Base-by-base conservation (phyloP, 2,113 vertebrate species). In the Sturnus vulgaris region DNA sequence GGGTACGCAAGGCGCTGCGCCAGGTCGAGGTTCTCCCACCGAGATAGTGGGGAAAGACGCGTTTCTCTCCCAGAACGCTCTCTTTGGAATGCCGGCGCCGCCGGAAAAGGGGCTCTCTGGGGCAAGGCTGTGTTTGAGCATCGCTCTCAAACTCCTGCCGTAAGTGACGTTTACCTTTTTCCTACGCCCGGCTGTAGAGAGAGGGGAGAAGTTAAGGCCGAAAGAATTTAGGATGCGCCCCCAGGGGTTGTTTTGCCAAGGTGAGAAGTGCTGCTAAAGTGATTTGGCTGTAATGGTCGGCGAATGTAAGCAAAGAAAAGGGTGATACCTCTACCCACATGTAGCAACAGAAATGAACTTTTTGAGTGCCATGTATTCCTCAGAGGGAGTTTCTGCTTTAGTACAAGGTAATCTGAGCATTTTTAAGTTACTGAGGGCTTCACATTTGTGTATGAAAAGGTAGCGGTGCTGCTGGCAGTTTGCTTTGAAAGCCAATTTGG, bases 271-370 rank as follows among this genome's bases (percentile, higher is more conserved):
- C 52, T 30, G 22, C 33, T 46, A 4, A 40, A 75, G 82, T 20
- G 37, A 16, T 56, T 46, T 39, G 61, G 56, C 13, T n/a, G 55
- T 77, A 24, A 21, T n/a, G 31, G 31, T 69, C 7, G 37, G 42
- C 9, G 19, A 65, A 5, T 15, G 7, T 42, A 39, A 76, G 27
- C 15, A 20, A 9, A 15, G 35, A 6, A 65, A 37, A 46, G 17
- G 12, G 61, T 11, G 40, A 28, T 44, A 16, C 2, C 1, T 7
- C 15, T 56, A 11, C 3, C 10, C 52, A 10, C 3, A 0, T 5
- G 17, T 28, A 80, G 28, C 4, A 31, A 27, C 10, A 49, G 47
- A 63, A 86, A 56, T 5, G 8, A 12, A 37, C 22, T 52, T 61
- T 46, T 55, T 31, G 17, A 10, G 47, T 20, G 7, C 11, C 1